Conservation (phyloP, 2,113 vertebrate genomes). For the Tinamus guttatus region DNA sequence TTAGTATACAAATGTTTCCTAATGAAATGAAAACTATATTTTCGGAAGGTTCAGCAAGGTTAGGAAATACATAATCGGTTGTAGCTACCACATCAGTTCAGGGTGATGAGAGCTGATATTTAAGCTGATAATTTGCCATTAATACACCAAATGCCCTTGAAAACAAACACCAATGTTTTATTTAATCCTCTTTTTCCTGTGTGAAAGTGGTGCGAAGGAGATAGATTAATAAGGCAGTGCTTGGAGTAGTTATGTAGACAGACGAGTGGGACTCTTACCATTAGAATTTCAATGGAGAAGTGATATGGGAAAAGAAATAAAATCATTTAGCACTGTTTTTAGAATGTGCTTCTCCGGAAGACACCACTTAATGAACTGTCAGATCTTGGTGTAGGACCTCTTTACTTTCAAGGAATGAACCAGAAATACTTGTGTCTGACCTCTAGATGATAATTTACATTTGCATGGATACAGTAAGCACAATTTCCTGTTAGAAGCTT, state of each 20-base stretch:
- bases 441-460: background rate
- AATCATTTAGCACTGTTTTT: background rate
- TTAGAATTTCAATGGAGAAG: background rate
- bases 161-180: background rate
- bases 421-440: background rate
- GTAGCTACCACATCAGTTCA: background rate
- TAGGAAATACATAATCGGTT: background rate
- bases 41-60: background rate
- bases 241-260: background rate
- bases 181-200: background rate
- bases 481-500: background rate
- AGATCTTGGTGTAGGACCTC: background rate
- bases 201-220: background rate
- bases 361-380: background rate
- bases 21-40: background rate
- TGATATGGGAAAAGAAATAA: background rate
- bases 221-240: background rate
- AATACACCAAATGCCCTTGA: background rate
- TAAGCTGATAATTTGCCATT: background rate
- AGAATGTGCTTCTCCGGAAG: background rate
- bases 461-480: background rate
- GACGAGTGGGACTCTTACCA: background rate
- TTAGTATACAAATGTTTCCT: background rate
- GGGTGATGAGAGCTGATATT: background rate
- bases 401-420: background rate